Evolutionary conservation across 2,113 vertebrate species (phyloP).

Genomic region (Leiothrix lutea): DNA sequence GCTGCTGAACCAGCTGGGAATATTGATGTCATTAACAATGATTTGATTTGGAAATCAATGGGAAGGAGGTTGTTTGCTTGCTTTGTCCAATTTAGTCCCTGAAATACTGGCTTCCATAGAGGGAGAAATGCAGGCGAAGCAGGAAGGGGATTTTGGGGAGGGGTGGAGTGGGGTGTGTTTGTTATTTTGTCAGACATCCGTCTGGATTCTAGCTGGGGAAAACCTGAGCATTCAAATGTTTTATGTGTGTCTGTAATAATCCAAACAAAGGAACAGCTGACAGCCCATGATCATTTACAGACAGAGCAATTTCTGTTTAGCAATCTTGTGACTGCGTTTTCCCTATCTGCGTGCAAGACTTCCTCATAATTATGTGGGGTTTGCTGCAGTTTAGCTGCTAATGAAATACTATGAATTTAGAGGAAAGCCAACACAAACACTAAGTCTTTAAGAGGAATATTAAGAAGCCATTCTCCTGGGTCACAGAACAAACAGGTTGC

Average conservation of each 20-base stretch:
- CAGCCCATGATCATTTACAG: slow-evolving; percentile 38
- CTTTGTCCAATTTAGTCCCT: slow-evolving; percentile 33
- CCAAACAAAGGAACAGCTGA: slow-evolving; percentile 59
- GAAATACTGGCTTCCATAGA: neutral
- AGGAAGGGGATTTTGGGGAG: neutral
- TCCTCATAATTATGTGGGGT: neutral
- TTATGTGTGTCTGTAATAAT: slow-evolving; percentile 40
- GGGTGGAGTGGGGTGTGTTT: neutral
- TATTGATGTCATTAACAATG: slow-evolving; percentile 19
- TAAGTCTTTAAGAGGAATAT: neutral
- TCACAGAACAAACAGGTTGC: neutral
- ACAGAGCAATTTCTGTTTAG: slow-evolving; percentile 53
- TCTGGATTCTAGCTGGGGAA: neutral
- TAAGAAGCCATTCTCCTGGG: neutral
- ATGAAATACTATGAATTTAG: slow-evolving; percentile 1
- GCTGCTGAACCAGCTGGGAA: neutral
- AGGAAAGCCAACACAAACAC: neutral
- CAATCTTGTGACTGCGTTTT: slow-evolving; percentile 39
- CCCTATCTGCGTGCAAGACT: neutral
- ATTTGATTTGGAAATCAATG: slow-evolving; percentile 56
- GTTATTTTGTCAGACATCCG: slow-evolving; percentile 7
- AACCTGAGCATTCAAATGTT: slow-evolving; percentile 22
- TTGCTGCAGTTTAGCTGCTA: slow-evolving; percentile 8
- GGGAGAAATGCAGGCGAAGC: neutral
- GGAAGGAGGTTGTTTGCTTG: neutral